Percentiles rank a stretch among this genome's conserved stretches.
Conservation (phyloP, 2,888 invertebrate species). For the Maniola hyperantus region DNA sequence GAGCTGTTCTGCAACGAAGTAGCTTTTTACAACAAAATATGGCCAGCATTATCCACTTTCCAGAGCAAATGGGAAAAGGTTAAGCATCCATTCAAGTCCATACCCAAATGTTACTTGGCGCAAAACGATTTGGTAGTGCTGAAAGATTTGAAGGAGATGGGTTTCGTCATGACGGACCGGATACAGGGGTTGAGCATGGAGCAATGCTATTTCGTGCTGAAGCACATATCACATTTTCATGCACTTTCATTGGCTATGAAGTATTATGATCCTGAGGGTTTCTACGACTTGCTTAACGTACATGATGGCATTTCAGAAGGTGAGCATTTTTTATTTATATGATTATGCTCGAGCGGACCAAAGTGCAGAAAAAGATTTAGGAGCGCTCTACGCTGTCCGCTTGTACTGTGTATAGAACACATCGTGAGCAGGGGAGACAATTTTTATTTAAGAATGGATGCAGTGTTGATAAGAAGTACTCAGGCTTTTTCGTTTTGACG, state of each 20-base stretch:
- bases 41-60: slow-evolving; percentile 85
- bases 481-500: too few species aligned
- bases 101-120: slow-evolving; percentile 84
- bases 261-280: slow-evolving; percentile 79
- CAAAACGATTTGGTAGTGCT: slow-evolving; percentile 80
- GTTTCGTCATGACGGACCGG: slow-evolving; percentile 85
- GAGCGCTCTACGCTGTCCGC: too few species aligned
- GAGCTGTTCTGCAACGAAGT: slow-evolving; percentile 88
- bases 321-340: slow-evolving; percentile 44
- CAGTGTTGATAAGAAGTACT: too few species aligned
- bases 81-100: slow-evolving; percentile 74
- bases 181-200: slow-evolving; percentile 83
- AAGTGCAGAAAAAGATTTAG: too few species aligned
- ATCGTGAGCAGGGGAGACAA: too few species aligned
- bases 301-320: slow-evolving; percentile 78
- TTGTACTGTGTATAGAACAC: too few species aligned
- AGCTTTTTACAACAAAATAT: slow-evolving; percentile 87
- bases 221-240: slow-evolving; percentile 85
- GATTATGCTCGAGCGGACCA: too few species aligned
- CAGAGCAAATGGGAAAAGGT: slow-evolving; percentile 74
- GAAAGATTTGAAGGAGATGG: slow-evolving; percentile 84
- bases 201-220: slow-evolving; percentile 83
- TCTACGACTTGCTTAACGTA: slow-evolving; percentile 75
- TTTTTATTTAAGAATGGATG: too few species aligned
- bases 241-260: slow-evolving; percentile 85